A percentile compares a stretch with the other conserved stretches of the same genome.
Conservation (phyloP, 2,797 vertebrate species). For the Chaunax sp. region DNA sequence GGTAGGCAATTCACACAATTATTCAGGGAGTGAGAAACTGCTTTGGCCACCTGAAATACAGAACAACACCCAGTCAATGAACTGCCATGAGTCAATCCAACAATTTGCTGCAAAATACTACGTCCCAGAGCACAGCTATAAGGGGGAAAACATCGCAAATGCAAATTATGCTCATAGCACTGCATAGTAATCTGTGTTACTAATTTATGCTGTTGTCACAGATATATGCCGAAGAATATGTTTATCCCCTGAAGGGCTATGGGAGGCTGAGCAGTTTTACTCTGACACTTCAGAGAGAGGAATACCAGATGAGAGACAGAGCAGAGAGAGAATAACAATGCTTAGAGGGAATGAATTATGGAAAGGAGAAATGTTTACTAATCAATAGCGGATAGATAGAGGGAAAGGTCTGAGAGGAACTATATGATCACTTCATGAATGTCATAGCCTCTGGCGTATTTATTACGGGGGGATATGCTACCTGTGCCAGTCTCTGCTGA, state of each 20-base stretch:
- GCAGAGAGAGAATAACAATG: slow-evolving; percentile 67
- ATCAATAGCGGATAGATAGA: slow-evolving; percentile 46
- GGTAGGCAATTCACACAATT: slow-evolving; percentile 99
- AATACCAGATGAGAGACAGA: slow-evolving; percentile 49
- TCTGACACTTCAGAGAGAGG: slow-evolving; percentile 58
- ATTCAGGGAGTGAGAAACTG: slow-evolving; percentile 97
- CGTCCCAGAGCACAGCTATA: slow-evolving; percentile 47
- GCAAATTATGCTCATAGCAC: slow-evolving; percentile 70
- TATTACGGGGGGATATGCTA: slow-evolving; percentile 75
- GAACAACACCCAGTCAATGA: slow-evolving; percentile 47
- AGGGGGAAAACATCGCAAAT: slow-evolving; percentile 68
- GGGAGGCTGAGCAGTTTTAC: slow-evolving; percentile 70
- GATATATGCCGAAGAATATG: slow-evolving; percentile 79
- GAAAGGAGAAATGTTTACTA: slow-evolving; percentile 64
- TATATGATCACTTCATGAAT: slow-evolving; percentile 31
- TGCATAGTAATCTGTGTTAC: slow-evolving; percentile 71
- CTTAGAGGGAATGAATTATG: slow-evolving; percentile 65
- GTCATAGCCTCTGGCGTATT: slow-evolving; percentile 10
- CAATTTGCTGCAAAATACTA: slow-evolving; percentile 50
- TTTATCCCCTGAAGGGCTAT: slow-evolving; percentile 71
- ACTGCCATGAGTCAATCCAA: slow-evolving; percentile 61
- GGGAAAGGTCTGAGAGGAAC: slow-evolving; percentile 24
- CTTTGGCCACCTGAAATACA: slow-evolving; percentile 93
- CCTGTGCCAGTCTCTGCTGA: slow-evolving; percentile 98
- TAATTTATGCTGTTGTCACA: slow-evolving; percentile 81